phyloP scores from a whole-genome alignment of 2,113 vertebrate species.

The Protobothrops mucrosquamatus region DNA sequence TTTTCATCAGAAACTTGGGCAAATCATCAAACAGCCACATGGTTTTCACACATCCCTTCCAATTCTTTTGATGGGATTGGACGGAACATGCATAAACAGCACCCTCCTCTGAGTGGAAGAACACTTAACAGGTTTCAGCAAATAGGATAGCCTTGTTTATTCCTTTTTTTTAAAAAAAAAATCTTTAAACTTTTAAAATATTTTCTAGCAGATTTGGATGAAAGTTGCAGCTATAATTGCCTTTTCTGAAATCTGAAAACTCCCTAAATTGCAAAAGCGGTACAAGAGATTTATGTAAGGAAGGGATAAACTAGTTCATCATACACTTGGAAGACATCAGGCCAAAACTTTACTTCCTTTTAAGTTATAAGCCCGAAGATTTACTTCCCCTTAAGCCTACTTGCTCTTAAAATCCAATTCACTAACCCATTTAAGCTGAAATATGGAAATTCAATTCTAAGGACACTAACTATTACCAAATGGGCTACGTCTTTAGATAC shows the following conservation, averaged over 20 bases:
- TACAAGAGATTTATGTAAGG: not conserved
- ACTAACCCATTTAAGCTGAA: not conserved
- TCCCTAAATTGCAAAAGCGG: not conserved
- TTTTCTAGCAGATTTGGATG: not conserved
- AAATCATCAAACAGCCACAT: not conserved
- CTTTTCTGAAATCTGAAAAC: not conserved
- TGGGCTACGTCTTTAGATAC: not conserved
- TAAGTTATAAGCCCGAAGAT: not conserved
- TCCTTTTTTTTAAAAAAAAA: not conserved
- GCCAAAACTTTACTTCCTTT: not conserved
- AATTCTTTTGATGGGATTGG: not conserved
- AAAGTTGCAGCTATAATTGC: not conserved
- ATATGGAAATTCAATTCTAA: not conserved
- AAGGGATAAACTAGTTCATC: not conserved
- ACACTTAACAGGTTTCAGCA: not conserved
- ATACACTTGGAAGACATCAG: not conserved
- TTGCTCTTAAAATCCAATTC: not conserved
- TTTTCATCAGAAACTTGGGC: not conserved
- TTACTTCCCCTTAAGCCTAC: constrained; percentile 1
- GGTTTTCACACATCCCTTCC: not conserved
- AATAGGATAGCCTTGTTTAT: not conserved
- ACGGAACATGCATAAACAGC: not conserved
- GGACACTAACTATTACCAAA: not conserved
- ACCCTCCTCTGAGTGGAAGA: not conserved
- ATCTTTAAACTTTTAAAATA: not conserved